Evolutionary conservation across 2,113 vertebrate species (phyloP), one percentile per base, ranked within the genome.

Genomic region (Pelmatolapia mariae): DNA sequence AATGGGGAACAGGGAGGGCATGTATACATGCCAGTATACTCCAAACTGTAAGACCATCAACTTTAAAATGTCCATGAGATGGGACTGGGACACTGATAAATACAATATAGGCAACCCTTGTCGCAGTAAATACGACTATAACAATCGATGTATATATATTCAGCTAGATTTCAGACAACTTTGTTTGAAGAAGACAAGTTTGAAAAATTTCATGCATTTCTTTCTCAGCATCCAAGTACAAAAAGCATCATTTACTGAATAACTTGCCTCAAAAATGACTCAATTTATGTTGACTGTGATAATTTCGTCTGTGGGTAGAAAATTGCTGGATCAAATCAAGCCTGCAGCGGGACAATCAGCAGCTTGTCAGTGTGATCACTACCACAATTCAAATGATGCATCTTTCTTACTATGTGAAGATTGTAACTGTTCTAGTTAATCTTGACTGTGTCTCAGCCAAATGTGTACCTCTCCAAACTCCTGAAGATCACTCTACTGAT

Each of bases 301-400:
- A 80, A 87, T 91, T 89, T 84, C 24, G 18, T 89, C 66, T 80
- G 73, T 68, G 53, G 73, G 53, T 73, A 31, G 73, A 54, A 92
- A 89, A 89, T 78, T 83, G 50, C 86, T 33, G n/a, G 43, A 90
- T 81, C 71, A 88, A 84, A 81, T 92, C 59, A 89, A 89, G 84
- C 73, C 45, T 81, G 52, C 22, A 85, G 53, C 10, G 11, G 26
- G 54, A 84, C 59, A 83, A 83, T 87, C 82, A 68, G 80, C 43
- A 10, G 33, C 73, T 82, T 31, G 15, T 31, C 52, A 80, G 31
- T 71, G 81, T 31, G 56, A 91, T 84, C 80, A 66, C 76, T 38
- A 47, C 36, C 52, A 36, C 59, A 57, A 59, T 80, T 87, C 16
- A 79, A 59, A 71, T 26, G 22, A 45, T 50, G 50, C 40, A 40